These are phyloP conservation scores for Burhinus bistriatus DNA, from an alignment of 2,113 vertebrate genomes.

Conservation along the genomic window DNA sequence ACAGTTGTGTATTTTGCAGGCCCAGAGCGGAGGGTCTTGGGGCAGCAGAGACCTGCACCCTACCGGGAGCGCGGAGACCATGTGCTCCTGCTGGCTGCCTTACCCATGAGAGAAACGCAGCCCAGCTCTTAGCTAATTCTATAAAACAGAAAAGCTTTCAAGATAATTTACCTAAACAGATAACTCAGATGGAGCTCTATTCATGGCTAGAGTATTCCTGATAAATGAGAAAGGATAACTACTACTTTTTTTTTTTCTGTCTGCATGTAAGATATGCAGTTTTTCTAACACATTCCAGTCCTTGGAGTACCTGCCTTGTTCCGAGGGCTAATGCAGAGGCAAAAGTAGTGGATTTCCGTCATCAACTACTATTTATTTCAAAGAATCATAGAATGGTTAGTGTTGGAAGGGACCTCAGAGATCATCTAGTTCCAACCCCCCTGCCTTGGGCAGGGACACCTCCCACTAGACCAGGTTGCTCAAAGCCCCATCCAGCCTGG, in stretches of 20 bases:
- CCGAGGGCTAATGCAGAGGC: neutral
- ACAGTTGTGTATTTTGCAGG: neutral
- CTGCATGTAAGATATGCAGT: rapidly evolving
- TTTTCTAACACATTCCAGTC: neutral
- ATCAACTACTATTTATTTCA: neutral
- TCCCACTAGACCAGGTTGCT: neutral
- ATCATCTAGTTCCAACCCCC: neutral
- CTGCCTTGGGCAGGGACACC: neutral
- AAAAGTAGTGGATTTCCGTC: neutral
- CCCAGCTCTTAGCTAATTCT: neutral
- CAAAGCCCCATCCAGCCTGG: neutral
- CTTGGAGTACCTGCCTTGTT: neutral
- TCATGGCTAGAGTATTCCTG: neutral
- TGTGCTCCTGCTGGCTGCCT: neutral
- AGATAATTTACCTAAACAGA: neutral
- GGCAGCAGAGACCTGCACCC: neutral
- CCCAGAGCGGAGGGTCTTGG: neutral
- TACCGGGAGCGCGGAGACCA: rapidly evolving
- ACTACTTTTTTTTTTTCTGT: neutral
- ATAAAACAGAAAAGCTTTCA: neutral
- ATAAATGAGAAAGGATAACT: neutral
- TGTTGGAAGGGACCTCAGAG: neutral
- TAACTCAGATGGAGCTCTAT: neutral
- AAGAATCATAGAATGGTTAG: neutral
- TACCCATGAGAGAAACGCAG: neutral